Evolutionary conservation across 2,113 vertebrate species (phyloP), one percentile per base, ranked within the genome.

Genomic region (Indicator indicator): DNA sequence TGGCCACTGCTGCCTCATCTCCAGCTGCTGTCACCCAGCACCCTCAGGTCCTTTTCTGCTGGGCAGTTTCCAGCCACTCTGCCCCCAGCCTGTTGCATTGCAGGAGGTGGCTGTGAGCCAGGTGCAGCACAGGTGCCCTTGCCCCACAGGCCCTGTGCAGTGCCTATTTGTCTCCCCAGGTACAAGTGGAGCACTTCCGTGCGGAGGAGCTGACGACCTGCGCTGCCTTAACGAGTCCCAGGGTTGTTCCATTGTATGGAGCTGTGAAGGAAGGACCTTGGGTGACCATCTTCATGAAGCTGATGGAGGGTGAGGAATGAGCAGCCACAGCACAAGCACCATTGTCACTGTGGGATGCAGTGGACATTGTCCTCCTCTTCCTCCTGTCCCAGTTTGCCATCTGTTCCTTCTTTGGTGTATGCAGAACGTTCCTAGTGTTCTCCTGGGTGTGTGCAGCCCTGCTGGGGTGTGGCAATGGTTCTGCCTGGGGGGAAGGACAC

Each of bases 141-240:
- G 28, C 11, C 0, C 1, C 3, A 5, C 70, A 23, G 13, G 16
- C 1, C 6, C 8, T 28, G 27, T 24, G 72, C 40, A 42, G 42
- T 18, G 58, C 67, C 48, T 7, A 19, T 33, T 8, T 65, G 72
- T 83, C 26, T 64, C 78, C 42, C 7, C 30, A 99, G 99, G 98
- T 99, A 20, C 97, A 97, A 21, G 76, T 99, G 5, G 98, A 98
- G 77, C 98, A 96, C 62, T 99, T 99, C 94, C 98, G 96, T 84
- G 98, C 98, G 6, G 98, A 99, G 97, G 99, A 99, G 97, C 97
- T 99, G 92, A 98, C 98, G 68, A 98, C 98, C 27, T 99, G 99
- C 95, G 99, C 98, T 85, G 97, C 97, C 33, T 71, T 99, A 88
- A 98, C 94, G 20, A 99, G 98, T 52, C 98, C 98, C 91, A 98